Evolutionary conservation across 2,888 invertebrate species (phyloP), one percentile per base, ranked within the genome.

Genomic region (Gasteruption jaculator): DNA sequence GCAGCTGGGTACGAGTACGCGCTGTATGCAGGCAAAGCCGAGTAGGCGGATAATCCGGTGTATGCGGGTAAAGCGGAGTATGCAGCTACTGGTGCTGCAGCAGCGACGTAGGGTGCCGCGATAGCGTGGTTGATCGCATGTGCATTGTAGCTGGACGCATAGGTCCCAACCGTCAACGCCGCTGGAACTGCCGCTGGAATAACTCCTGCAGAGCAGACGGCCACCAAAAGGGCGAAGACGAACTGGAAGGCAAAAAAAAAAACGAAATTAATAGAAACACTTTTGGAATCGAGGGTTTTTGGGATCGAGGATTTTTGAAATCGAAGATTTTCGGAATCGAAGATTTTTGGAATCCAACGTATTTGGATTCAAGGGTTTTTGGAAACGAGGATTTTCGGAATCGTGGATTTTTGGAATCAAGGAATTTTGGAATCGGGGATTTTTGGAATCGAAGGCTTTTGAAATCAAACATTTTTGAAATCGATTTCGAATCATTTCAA

Each of bases 61-160:
- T 38, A 60, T 2, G 59, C 57, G 10, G 60, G 60, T 55, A 72
- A 50, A 3, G 62, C 61, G 11, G 65, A 61, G 3, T 67, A 62
- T 12, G 75, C 71, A 15, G 70, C 65, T 12, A 68, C 67, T 15
- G 71, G 51, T 22, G 52, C 43, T 10, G 55, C 52, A 11, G 61
- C 57, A 0, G 75, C 73, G 1, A 74, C 61, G 4, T 79, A 76
- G 0, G 86, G 86, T 7, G 82, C 75, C 16, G 85, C 85, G 3
- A 85, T 76, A 0, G 86, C 86, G 56, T 86, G 86, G 71, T 86
- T 85, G 41, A 86, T 76, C 14, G 81, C 74, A 56, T 85, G 86
- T 0, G 85, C 85, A 45, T 84, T 85, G 71, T 84, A 87, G 10
- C 84, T 85, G 54, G 78, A 80, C 38, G 86, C 86, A 55, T 85